Evolutionary conservation across 2,113 vertebrate genomes (phyloP).

Genomic region (Ictalurus furcatus): DNA sequence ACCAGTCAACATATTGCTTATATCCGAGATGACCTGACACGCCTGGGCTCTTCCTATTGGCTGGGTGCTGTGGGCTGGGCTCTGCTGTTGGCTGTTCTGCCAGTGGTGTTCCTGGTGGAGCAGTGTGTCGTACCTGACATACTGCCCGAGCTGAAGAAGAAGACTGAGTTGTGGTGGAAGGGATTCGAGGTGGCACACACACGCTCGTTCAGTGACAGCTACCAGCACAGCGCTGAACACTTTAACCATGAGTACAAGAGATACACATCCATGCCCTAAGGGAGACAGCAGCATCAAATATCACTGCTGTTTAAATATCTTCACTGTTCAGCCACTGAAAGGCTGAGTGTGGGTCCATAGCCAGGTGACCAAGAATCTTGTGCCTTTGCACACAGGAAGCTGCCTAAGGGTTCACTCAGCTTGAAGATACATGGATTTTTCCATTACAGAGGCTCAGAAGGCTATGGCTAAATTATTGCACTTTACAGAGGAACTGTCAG

Average conservation of each 20-base stretch:
- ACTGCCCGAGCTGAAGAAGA: conserved; percentile 65
- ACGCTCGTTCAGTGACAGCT: conserved; percentile 51
- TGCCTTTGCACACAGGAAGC: not conserved
- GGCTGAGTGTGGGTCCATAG: not conserved
- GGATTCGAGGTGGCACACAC: conserved; percentile 12
- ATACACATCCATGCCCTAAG: conserved; percentile 61
- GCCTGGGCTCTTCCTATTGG: conserved; percentile 70
- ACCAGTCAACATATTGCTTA: conserved; percentile 70
- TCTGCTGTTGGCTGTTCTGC: conserved; percentile 55
- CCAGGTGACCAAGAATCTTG: not conserved
- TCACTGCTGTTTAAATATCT: conserved; percentile 9
- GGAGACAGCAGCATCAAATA: not conserved
- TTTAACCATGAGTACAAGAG: conserved; percentile 40
- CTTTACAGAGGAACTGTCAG: conserved; percentile 7
- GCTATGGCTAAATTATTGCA: not conserved
- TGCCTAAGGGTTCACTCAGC: not conserved
- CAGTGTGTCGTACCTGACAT: conserved; percentile 65
- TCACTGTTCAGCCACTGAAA: not conserved
- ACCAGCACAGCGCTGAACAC: not conserved
- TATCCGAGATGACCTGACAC: conserved; percentile 63
- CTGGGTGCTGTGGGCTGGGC: conserved; percentile 69
- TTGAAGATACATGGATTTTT: not conserved
- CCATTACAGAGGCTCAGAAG: not conserved
- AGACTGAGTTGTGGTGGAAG: conserved; percentile 54
- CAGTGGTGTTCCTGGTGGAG: conserved; percentile 62